phyloP scores from a whole-genome alignment of 2,113 vertebrate species.

The Peromyscus leucopus region DNA sequence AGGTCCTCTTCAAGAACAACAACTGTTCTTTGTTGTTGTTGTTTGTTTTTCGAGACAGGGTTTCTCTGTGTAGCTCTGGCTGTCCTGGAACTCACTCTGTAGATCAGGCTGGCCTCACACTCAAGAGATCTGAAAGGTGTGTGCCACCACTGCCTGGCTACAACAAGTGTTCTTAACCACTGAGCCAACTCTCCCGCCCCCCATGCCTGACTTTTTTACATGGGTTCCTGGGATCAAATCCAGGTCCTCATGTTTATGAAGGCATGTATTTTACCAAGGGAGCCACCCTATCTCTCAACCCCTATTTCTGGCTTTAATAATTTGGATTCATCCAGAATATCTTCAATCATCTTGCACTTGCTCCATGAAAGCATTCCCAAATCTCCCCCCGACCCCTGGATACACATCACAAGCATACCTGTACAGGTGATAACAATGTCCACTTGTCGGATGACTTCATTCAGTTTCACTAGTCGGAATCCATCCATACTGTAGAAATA shows the following conservation, averaged over 20 bases:
- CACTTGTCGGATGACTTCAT: constrained; percentile 97
- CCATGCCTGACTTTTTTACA: background rate
- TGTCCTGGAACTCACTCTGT: background rate
- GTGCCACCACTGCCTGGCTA: background rate
- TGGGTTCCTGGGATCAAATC: background rate
- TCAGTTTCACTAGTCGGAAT: constrained; percentile 98
- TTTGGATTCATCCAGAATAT: constrained; percentile 28
- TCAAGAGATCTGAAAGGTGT: background rate
- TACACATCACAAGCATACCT: constrained; percentile 85
- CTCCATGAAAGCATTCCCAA: background rate
- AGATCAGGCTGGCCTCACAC: background rate
- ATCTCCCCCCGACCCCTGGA: background rate
- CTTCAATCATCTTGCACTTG: constrained; percentile 43
- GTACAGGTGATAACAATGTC: constrained; percentile 99
- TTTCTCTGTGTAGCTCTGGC: background rate
- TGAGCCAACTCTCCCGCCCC: background rate
- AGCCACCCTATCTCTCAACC: background rate
- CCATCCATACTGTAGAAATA: constrained; percentile 95
- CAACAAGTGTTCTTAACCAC: background rate
- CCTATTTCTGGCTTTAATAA: background rate
- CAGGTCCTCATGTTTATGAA: background rate
- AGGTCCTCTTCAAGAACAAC: background rate
- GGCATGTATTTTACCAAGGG: background rate
- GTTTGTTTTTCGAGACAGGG: background rate
- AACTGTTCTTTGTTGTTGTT: background rate